A percentile compares a stretch with the other conserved stretches of the same genome.
phyloP scores from a whole-genome alignment of 2,797 vertebrate species.

The Sebastolobus altivelis region DNA sequence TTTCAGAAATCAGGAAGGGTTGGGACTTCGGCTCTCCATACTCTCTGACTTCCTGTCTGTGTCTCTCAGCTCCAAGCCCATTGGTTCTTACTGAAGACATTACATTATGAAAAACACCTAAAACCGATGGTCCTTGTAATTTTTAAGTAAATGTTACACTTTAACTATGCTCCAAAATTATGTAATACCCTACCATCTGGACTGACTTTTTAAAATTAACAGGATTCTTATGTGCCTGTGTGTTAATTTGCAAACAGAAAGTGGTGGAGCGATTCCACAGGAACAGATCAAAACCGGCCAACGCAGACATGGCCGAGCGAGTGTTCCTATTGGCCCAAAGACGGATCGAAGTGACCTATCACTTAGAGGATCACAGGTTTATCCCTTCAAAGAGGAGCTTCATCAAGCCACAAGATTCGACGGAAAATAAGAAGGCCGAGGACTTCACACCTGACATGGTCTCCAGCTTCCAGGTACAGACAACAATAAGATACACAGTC shows the following conservation, averaged over 20 bases:
- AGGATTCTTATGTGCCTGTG: not conserved
- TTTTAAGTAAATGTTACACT: too few relatives aligned
- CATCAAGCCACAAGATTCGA: conserved; percentile 29
- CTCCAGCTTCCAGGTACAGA: conserved; percentile 60
- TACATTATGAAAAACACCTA: not conserved
- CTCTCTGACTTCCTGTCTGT: not conserved
- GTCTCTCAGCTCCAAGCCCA: not conserved
- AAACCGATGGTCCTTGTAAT: not conserved
- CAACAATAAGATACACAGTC: not conserved
- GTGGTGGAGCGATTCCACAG: conserved; percentile 76
- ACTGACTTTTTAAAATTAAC: too few relatives aligned
- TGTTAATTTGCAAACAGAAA: conserved; percentile 30
- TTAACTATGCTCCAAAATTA: too few relatives aligned
- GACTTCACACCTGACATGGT: conserved; percentile 40
- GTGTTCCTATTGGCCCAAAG: conserved; percentile 49
- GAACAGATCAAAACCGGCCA: conserved; percentile 55
- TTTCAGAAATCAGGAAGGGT: too few relatives aligned
- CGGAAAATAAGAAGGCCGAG: not conserved
- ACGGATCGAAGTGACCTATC: conserved; percentile 64
- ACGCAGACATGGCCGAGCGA: conserved; percentile 66
- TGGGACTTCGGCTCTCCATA: too few relatives aligned
- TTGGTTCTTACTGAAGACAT: not conserved
- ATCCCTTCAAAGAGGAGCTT: conserved; percentile 60
- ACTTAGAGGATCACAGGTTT: conserved; percentile 41
- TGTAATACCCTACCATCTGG: too few relatives aligned